A percentile compares a stretch with the other conserved stretches of the same genome.
phyloP scores from a whole-genome alignment of 2,888 invertebrate genomes.

The Schizotus pectinicornis region DNA sequence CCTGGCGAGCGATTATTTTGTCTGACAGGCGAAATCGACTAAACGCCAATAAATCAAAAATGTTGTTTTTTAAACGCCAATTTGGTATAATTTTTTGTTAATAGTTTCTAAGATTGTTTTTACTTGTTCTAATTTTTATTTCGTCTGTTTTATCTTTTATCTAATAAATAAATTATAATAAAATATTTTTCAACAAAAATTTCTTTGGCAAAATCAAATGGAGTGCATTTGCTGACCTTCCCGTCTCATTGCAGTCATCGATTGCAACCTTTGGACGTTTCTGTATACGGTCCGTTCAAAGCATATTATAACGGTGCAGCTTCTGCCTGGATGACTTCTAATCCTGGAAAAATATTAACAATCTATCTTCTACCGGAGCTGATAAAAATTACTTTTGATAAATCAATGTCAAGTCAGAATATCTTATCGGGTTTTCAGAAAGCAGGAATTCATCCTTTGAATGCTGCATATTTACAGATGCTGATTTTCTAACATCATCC shows the following conservation, averaged over 20 bases:
- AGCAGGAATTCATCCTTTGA: slow-evolving; percentile 25
- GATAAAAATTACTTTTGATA: slow-evolving; percentile 10
- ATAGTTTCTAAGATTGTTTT: too few relatives aligned
- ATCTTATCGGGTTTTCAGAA: slow-evolving; percentile 23
- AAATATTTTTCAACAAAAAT: too few relatives aligned
- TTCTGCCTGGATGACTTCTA: slow-evolving; percentile 5
- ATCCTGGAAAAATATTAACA: slow-evolving; percentile 51
- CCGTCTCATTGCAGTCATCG: slow-evolving; percentile 46
- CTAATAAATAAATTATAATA: too few relatives aligned
- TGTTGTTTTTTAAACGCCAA: too few relatives aligned
- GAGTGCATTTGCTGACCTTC: slow-evolving; percentile 51
- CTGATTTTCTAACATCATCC: slow-evolving; percentile 19
- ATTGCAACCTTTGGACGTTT: slow-evolving; percentile 7
- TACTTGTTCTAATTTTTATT: too few relatives aligned
- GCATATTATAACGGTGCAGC: slow-evolving; percentile 4
- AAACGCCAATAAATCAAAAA: too few relatives aligned
- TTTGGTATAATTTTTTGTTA: too few relatives aligned
- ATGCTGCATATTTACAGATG: slow-evolving; percentile 21
- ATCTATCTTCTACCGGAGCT: slow-evolving; percentile 35
- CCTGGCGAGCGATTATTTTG: too few relatives aligned
- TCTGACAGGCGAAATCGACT: too few relatives aligned
- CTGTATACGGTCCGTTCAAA: slow-evolving; percentile 10
- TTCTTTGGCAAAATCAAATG: slow-evolving; percentile 45
- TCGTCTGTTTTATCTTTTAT: too few relatives aligned
- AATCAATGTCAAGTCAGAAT: slow-evolving; percentile 17